These are phyloP conservation scores for Kudoa iwatai DNA, from an alignment of 30 jellyfish, hydroid and myxozoan species.

Conservation along the genomic window DNA sequence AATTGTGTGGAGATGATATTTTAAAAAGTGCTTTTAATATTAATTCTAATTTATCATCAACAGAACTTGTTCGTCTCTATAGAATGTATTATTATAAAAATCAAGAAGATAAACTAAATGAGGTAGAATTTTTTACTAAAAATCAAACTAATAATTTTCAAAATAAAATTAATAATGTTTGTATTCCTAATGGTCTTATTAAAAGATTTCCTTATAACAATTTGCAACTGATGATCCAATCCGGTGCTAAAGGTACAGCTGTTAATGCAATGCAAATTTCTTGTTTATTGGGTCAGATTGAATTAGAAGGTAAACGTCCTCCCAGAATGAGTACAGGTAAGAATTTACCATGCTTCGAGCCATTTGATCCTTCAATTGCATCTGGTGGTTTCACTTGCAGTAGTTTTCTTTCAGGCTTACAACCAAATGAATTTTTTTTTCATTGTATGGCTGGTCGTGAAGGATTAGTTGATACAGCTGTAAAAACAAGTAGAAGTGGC, in stretches of 20 bases:
- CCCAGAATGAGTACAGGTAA: slow-evolving; percentile 81
- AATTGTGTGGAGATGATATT: slow-evolving; percentile 43
- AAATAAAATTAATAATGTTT: slow-evolving; percentile 47
- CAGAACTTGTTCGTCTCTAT: neutral
- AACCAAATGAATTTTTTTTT: slow-evolving; percentile 83
- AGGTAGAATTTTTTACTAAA: slow-evolving; percentile 37
- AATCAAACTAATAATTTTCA: slow-evolving; percentile 26
- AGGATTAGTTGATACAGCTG: slow-evolving; percentile 98
- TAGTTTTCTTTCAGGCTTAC: slow-evolving; percentile 60
- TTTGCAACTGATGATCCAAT: slow-evolving; percentile 76
- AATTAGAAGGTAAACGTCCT: slow-evolving; percentile 94
- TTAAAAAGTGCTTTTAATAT: slow-evolving; percentile 19
- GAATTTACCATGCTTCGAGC: slow-evolving; percentile 45
- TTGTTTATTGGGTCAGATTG: slow-evolving; percentile 83
- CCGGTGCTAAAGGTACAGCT: slow-evolving; percentile 96
- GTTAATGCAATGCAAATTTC: slow-evolving; percentile 90
- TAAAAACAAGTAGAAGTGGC: slow-evolving; percentile 93
- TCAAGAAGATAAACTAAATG: slow-evolving; percentile 8
- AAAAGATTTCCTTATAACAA: slow-evolving; percentile 58
- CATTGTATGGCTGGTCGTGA: slow-evolving; percentile 99
- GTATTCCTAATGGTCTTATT: slow-evolving; percentile 38
- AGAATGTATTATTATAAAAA: neutral
- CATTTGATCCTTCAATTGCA: slow-evolving; percentile 63
- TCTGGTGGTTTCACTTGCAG: slow-evolving; percentile 97
- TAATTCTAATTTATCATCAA: neutral